Base-by-base conservation (phyloP, 1,140 invertebrate species). In the Cheumatopsyche charites region DNA sequence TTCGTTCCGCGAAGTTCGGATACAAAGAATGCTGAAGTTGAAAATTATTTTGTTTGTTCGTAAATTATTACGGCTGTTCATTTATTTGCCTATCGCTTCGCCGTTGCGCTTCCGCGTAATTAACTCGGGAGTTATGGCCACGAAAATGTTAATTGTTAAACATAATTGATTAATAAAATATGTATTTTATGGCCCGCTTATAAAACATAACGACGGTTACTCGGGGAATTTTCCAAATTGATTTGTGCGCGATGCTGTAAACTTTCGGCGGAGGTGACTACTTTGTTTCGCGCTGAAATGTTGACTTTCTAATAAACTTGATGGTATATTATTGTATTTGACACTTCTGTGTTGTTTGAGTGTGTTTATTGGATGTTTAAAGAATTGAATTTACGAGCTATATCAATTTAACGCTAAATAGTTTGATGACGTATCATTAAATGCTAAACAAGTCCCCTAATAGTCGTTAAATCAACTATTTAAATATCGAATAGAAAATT, bases 41-140 rank as follows among this genome's bases (percentile, higher is more conserved):
- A 17, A 52, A 52, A 52, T 52, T 52, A 52, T 52, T 52, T 52
- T 52, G 47, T 52, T 52, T 52, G 47, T 52, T 52, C 19, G 47
- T 52, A 52, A 52, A 52, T 52, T 36, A 36, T 36, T 52, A 52
- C 47, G n/a, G 47, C 47, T 52, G 47, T 52, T 52, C 47, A 52
- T 52, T 36, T 36, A 36, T 36, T 52, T 52, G 47, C 47, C 47
- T 36, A 36, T 36, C 29, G 29, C 29, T 3, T 9, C 29, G 29
- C 29, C 29, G 29, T 36, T 36, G 29, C 29, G 9, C 47, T 52
- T 52, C 47, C 47, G 47, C 47, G 47, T 52, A 52, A 52, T 52
- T 52, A 52, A 52, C 47, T 52, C 47, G 4, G 19, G 15, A 47
- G 19, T 52, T 52, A 52, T 19, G 29, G 29, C 29, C 29, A 9